These are phyloP conservation scores for Rhimphoctona megacephalus DNA, from an alignment of 2,888 invertebrate genomes.

Conservation along the genomic window DNA sequence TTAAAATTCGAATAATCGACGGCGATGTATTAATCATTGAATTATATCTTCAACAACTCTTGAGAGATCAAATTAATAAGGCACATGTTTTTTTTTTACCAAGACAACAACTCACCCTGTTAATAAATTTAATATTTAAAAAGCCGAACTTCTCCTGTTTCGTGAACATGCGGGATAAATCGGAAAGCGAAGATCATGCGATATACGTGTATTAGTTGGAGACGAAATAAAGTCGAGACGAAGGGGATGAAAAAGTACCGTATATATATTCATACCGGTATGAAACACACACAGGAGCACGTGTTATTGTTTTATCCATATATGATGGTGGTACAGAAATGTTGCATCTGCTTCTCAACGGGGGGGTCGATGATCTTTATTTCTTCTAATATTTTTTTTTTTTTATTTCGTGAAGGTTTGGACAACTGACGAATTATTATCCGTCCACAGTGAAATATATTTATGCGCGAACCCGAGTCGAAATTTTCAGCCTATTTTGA, in stretches of 20 bases:
- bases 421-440: conserved; percentile 73
- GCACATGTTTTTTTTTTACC: background rate
- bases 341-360: conserved; percentile 83
- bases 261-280: conserved; percentile 57
- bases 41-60: background rate
- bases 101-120: background rate
- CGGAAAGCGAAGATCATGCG: conserved; percentile 62
- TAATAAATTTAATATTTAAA: background rate
- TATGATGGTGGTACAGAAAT: conserved; percentile 72
- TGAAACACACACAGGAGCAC: conserved; percentile 48
- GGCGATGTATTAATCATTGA: background rate
- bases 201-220: conserved; percentile 48
- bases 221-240: conserved; percentile 13
- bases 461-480: conserved; percentile 24
- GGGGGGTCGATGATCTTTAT: conserved; percentile 73
- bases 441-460: conserved; percentile 50
- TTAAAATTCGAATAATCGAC: background rate
- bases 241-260: conserved; percentile 55
- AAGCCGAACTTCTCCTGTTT: background rate
- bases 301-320: conserved; percentile 53
- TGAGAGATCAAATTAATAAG: background rate
- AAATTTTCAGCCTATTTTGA: no score
- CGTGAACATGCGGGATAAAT: conserved; percentile 67
- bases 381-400: conserved; percentile 14
- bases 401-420: conserved; percentile 26